These are phyloP conservation scores for Brachyopa scutellaris DNA, from an alignment of 2,888 invertebrate species.

Conservation along the genomic window DNA sequence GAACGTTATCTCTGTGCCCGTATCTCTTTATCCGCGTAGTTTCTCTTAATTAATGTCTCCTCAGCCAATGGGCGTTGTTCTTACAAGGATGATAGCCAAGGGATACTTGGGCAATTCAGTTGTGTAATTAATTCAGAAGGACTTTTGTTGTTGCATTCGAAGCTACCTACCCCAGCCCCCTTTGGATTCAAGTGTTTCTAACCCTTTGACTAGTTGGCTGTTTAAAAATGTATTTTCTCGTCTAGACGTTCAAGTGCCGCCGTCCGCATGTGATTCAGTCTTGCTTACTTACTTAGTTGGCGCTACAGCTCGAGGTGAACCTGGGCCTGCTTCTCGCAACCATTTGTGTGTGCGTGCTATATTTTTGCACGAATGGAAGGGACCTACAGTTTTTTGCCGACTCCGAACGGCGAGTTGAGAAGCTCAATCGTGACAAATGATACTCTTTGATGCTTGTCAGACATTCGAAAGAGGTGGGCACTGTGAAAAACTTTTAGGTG, in stretches of 20 bases:
- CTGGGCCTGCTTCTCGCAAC: too few species aligned
- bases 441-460: too few species aligned
- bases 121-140: constrained; percentile 52
- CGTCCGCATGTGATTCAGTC: background rate
- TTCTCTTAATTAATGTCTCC: constrained; percentile 57
- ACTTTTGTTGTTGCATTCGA: background rate
- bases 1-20: background rate
- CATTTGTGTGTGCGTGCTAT: too few species aligned
- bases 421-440: too few species aligned
- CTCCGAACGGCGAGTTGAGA: too few species aligned
- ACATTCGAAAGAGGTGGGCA: too few species aligned
- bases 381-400: too few species aligned
- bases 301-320: too few species aligned
- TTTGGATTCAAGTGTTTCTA: background rate
- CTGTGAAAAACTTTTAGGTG: too few species aligned
- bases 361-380: too few species aligned
- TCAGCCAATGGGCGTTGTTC: background rate
- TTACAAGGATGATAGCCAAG: background rate
- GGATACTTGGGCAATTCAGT: constrained; percentile 33
- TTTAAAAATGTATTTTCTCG: constrained; percentile 58
- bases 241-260: constrained; percentile 54
- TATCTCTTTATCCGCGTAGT: constrained; percentile 46
- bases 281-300: too few species aligned
- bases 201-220: constrained; percentile 36
- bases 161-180: background rate